Base-by-base conservation (phyloP, 1,140 invertebrate genomes). In the Drosophila kepulauana region DNA sequence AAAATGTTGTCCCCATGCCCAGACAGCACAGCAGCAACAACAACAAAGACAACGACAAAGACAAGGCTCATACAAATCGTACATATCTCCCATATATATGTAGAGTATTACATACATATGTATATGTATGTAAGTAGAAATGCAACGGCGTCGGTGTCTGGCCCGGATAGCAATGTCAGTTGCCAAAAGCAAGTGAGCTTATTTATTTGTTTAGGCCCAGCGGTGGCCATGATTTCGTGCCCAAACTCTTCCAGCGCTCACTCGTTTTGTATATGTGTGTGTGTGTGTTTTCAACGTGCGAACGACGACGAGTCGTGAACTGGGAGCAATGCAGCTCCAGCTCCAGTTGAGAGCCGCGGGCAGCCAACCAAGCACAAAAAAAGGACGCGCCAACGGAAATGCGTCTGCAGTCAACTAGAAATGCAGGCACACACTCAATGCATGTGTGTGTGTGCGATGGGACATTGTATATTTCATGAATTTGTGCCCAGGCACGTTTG, bases 191-290 rank as follows among this genome's bases (percentile, higher is more conserved):
- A 75, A 84, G 85, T 74, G 70, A 59, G 73, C 85, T 85, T 89
- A 89, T 89, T 89, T 89, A 89, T 89, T 89, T 89, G 85, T 81
- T 89, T 89, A 85, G 85, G 78, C 85, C 75, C 81, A 85, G 75
- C 81, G 84, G 81, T 74, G 78, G 84, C 65, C 80, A 88, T 79
- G 77, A 78, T 84, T 78, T 76, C 35, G 30, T 45, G 38, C 25
- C 63, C 11, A 38, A 38, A 11, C 57, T 16, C 43, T 13, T 30
- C 0, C 4, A 3, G n/a, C 20, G 3, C 20, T 25, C 20, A 3
- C 20, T 25, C 20, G 20, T 0, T 25, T 0, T 25, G 20, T 25
- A 0, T 25, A 0, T 25, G 3, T 25, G 20, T 25, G 16, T 15
- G 5, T 38, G 11, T 10, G 5, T 25, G 6, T n/a, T 33, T 65